Base-by-base conservation (phyloP, 2,797 vertebrate species). In the Carduelis carduelis region DNA sequence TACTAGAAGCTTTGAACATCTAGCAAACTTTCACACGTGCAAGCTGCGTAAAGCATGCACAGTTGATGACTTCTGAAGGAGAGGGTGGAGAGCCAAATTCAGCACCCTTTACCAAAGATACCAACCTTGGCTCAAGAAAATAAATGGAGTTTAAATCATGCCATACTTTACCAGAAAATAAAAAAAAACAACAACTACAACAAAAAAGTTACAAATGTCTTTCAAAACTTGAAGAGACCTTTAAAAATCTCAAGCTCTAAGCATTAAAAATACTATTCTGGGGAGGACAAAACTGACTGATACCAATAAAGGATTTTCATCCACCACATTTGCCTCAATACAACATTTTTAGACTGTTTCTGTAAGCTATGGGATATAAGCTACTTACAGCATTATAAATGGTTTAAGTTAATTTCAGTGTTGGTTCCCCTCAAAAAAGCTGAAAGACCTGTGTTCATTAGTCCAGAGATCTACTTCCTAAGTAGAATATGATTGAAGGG, bases 401-500 rank as follows among this genome's bases (percentile, higher is more conserved):
- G 3, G 19, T 43, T 89, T 65, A 61, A 55, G 27, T 61, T 24
- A 63, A 87, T 24, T 74, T 65, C 63, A 60, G 32, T 18, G 9
- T 50, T 56, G 27, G 41, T 66, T 82, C 8, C 83, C 9, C 46
- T 49, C 43, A 81, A 60, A 68, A 37, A 37, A 10, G 15, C 41
- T 8, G 6, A 23, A 89, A 90, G 18, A 17, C 11, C 52, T 15
- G 3, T 5, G 6, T 39, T 69, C 23, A 21, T 41, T 41, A 41
- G 7, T 41, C 39, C 4, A 66, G 28, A 52, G 35, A 63, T 52
- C 49, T 60, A 14, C 8, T 72, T 74, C 52, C n/a, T 41, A 68
- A 91, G 52, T 3, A 41, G 5, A 21, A 12, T 35, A 56, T 2
- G 6, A 56, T 0, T 39, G 11, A 35, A 32, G 16, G 5, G 17